A percentile compares a stretch with the other conserved stretches of the same genome.
These are phyloP conservation scores for Potamarius usumacintae DNA, from an alignment of 2,113 vertebrate species.

Conservation along the genomic window DNA sequence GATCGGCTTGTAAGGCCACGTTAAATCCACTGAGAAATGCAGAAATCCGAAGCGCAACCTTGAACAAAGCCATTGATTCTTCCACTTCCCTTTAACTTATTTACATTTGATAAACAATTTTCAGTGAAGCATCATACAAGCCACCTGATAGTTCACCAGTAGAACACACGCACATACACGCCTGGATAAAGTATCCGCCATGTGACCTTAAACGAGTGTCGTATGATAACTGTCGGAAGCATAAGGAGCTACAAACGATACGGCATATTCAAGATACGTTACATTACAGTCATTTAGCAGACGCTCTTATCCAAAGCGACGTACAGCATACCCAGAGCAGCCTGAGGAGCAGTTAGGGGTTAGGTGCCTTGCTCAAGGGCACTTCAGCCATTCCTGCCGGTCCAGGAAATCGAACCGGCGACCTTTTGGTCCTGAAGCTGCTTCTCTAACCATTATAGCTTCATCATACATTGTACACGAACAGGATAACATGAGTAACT, in stretches of 20 bases:
- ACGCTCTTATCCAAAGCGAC: too few relatives aligned
- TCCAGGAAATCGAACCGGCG: too few relatives aligned
- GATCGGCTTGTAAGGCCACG: constrained; percentile 58
- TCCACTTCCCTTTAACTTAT: neutral
- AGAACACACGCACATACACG: neutral
- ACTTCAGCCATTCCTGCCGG: too few relatives aligned
- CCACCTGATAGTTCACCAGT: neutral
- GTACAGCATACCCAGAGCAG: too few relatives aligned
- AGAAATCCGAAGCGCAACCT: constrained; percentile 36
- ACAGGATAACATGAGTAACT: neutral
- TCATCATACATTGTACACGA: neutral
- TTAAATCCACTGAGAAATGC: constrained; percentile 60
- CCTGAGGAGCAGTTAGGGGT: too few relatives aligned
- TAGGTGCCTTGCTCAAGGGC: too few relatives aligned
- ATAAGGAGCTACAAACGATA: neutral
- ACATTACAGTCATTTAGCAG: too few relatives aligned
- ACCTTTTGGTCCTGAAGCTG: too few relatives aligned
- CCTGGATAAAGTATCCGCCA: neutral
- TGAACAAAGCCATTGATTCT: constrained; percentile 9
- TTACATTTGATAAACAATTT: neutral
- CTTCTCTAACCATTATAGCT: too few relatives aligned
- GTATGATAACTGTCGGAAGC: neutral
- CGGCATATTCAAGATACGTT: too few relatives aligned
- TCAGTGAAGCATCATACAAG: neutral
- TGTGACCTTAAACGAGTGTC: neutral